Evolutionary conservation across 2,888 invertebrate genomes (phyloP).

Genomic region (Pristionchus exspectatus): DNA sequence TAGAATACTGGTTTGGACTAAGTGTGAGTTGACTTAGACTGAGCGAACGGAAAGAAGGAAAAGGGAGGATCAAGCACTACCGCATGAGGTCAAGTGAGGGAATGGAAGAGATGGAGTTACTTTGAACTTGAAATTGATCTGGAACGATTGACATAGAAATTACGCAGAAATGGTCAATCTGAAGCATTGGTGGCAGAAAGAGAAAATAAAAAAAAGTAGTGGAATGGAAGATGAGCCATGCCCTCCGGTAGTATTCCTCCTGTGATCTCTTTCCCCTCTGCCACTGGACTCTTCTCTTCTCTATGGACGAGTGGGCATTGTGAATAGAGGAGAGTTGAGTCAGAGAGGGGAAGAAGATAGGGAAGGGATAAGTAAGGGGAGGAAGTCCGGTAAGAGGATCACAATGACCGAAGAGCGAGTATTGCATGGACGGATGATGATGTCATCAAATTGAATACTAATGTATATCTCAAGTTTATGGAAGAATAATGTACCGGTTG

Average conservation of each 20-base stretch:
- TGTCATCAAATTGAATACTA: not conserved
- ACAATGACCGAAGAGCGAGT: not conserved
- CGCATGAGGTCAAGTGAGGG: slow-evolving; percentile 16
- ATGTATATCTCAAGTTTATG: not conserved
- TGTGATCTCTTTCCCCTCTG: not conserved
- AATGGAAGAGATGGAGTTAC: not conserved
- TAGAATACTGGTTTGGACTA: not conserved
- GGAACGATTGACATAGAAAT: not conserved
- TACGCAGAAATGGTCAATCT: not conserved
- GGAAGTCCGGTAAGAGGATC: slow-evolving; percentile 47
- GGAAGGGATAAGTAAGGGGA: not conserved
- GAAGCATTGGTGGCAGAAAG: not conserved
- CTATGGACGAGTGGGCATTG: slow-evolving; percentile 17
- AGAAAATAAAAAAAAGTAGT: not conserved
- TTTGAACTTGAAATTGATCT: not conserved
- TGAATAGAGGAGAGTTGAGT: slow-evolving; percentile 25
- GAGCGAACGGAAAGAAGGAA: not conserved
- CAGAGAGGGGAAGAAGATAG: slow-evolving; percentile 5
- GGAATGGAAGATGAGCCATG: not conserved
- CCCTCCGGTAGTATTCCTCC: not conserved
- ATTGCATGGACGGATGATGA: not conserved
- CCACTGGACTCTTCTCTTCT: not conserved
- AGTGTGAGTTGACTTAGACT: not conserved
- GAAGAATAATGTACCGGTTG: not conserved
- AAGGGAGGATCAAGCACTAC: slow-evolving; percentile 5